Base-by-base conservation (phyloP, 2,113 vertebrate genomes). In the Vanacampus margaritifer region DNA sequence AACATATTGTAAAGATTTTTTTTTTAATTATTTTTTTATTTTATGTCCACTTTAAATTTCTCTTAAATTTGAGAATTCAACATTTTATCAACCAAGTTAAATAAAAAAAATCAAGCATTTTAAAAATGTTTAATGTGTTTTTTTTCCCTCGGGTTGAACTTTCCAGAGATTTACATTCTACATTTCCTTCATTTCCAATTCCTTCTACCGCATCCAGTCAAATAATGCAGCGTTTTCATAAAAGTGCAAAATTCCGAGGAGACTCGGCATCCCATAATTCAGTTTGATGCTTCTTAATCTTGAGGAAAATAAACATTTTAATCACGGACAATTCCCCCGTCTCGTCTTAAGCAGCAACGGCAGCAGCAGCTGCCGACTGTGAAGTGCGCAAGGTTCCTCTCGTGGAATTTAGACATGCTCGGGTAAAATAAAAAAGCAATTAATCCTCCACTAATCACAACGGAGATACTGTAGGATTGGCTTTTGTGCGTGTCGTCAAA, bases 301-400 rank as follows among this genome's bases (percentile, higher is more conserved):
- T 3, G 10, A 73, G 66, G 35, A 73, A 73, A 67, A 69, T 61
- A 46, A 79, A 59, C 65, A 67, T 67, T 72, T 71, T 39, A 61
- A 35, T 36, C 50, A 65, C 26, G 35, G 60, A 68, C 51, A 54
- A 51, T 45, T 62, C 45, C 74, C 28, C 54, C 70, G 65, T 67
- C 32, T 35, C 53, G 32, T 64, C 51, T 50, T 24, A 66, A 69
- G 59, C n/a, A 19, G 17, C 41, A 37, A 14, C 43, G 5, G 10
- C 19, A 32, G 28, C 28, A 17, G 10, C 19, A 32, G 21, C 21
- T 45, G 9, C 61, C 39, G 65, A 57, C 13, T 46, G 19, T 57
- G 24, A 63, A 54, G 64, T 32, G n/a, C 36, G 16, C 46, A 8
- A 7, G 70, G 0, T 62, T 62, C 23, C 57, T 19, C 35, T 61